Base-by-base conservation (phyloP, 2,113 vertebrate species). In the Rhinolophus ferrumequinum region DNA sequence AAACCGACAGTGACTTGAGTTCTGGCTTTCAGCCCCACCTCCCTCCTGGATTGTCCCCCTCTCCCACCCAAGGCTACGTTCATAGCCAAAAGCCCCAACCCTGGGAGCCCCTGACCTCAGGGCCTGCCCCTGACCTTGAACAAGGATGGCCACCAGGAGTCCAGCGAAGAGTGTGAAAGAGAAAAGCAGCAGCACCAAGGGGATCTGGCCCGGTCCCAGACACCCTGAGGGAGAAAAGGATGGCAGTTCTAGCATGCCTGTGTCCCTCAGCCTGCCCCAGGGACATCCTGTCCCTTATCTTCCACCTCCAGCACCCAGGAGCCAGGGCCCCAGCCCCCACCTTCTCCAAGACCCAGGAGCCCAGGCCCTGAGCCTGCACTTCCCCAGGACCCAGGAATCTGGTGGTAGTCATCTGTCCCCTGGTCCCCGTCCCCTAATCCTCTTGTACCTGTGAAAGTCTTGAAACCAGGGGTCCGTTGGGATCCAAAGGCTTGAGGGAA, bases 121-220 rank as follows among this genome's bases (percentile, higher is more conserved):
- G 50, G 2, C 8, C 28, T 66, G 33, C 52, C 22, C 3, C 93
- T 93, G 73, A 93, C 93, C 66, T 95, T 90, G 80, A 13, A 38
- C 30, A 3, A 93, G 4, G 41, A 89, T 14, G 19, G 73, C 81
- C 24, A 86, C 26, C n/a, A 87, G 80, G 4, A 93, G 60, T 19
- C 24, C 90, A 50, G 81, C 4, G 0, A 87, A 26, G 8, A 93
- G 19, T 1, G 1, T 0, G 50, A 93, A 21, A 54, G 7, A 33
- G 14, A 93, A 21, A 10, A 95, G 14, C 5, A 47, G 85, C 24
- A 90, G 84, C 8, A 30, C 30, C 62, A 44, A 28, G 56, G 8
- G 5, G 24, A 12, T 2, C 1, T 12, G 33, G 15, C 8, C 10
- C 14, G 8, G 21, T 15, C 75, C 22, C 58, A 69, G 90, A 86